Evolutionary conservation across 2,113 vertebrate genomes (phyloP), one percentile per base, ranked within the genome.

Genomic region (Plecotus auritus): DNA sequence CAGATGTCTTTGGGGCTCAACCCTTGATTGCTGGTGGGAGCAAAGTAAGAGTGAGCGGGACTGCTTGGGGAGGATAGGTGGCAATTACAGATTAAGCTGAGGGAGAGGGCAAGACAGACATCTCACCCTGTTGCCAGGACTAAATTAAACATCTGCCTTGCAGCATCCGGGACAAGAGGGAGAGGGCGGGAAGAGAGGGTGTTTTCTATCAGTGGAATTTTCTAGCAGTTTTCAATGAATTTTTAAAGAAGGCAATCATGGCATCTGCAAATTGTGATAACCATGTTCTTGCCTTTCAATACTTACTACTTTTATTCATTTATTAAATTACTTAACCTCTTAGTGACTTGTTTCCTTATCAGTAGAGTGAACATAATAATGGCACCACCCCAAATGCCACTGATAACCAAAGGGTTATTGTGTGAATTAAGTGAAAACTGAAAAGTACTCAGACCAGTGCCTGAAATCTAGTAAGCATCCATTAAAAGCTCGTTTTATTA

Each of bases 1-100:
- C 96, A 96, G 96, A 95, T 95, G 94, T 96, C 95, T 88, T 93
- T 90, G 83, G 83, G 89, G 94, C 91, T 95, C 97, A 95, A 91
- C 83, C 88, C 88, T 81, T 93, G 86, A 96, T 91, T 94, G 85
- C 76, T 82, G 92, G 32, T 77, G 61, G 73, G 83, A 90, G 61
- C 81, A 81, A 92, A 95, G 96, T 85, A 69, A 94, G 90, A 88
- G 95, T 12, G 80, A 96, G 70, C 74, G 85, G 72, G 91, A 45
- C 66, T 88, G 69, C 86, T 86, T 85, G 85, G 88, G 88, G 92
- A 92, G 61, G 94, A 85, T 2, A 40, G 94, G 85, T 92, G 90
- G 54, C 86, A 95, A 94, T 97, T 96, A 97, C 93, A 94, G 88
- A 96, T 94, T 93, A 96, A 94, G 85, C 93, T 82, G 87, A 97